A percentile compares a stretch with the other conserved stretches of the same genome.
phyloP scores from a whole-genome alignment of 1,140 invertebrate species.

The Psilanteris sp. region DNA sequence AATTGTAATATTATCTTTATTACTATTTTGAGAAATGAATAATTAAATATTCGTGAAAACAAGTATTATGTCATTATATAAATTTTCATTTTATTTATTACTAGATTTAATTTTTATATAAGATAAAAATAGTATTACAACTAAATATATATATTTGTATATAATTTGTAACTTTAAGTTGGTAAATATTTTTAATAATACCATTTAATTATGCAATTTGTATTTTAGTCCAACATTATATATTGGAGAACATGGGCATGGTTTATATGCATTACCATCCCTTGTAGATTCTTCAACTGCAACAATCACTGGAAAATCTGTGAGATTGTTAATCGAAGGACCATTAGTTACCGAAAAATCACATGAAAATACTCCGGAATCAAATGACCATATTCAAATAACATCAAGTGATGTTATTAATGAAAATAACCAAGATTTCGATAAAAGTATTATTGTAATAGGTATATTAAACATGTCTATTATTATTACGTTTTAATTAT shows the following conservation, averaged over 20 bases:
- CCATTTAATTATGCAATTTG: conserved; percentile 54
- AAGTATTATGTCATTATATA: no score
- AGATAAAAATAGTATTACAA: no score
- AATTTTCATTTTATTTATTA: no score
- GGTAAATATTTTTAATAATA: no score
- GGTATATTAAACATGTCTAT: no score
- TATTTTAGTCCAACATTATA: conserved; percentile 92
- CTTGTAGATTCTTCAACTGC: conserved; percentile 91
- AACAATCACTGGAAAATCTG: conserved; percentile 84
- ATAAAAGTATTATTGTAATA: conserved; percentile 70
- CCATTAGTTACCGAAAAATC: conserved; percentile 78
- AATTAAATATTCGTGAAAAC: no score
- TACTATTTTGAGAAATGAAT: no score
- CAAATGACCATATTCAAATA: conserved; percentile 63
- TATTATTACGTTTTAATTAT: no score
- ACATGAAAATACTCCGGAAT: conserved; percentile 66
- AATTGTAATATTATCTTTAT: no score
- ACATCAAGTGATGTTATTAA: conserved; percentile 60
- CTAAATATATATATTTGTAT: conserved; percentile 3
- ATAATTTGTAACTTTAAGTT: no score
- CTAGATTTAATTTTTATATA: no score
- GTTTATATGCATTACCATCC: conserved; percentile 94
- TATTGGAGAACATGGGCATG: conserved; percentile 93
- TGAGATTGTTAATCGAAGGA: conserved; percentile 85
- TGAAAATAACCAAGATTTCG: conserved; percentile 64